Evolutionary conservation across 2,888 invertebrate genomes (phyloP), one percentile per base, ranked within the genome.

Genomic region (Masnerella sp.): DNA sequence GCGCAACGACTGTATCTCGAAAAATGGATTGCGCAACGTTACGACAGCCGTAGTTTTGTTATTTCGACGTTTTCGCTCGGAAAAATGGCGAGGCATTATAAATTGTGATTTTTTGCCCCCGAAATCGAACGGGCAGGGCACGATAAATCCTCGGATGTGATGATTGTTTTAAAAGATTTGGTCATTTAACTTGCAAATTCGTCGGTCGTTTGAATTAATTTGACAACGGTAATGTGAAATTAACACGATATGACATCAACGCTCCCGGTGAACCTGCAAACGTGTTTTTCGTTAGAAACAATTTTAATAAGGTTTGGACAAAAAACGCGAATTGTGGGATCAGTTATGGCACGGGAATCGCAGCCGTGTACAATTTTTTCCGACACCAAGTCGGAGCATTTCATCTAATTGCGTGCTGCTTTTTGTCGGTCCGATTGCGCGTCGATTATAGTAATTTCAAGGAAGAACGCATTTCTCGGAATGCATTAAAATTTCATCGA

Each of bases 191-290:
- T 58, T 67, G 18, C 42, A 68, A 51, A 68, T 58, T 59, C 20
- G 34, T 38, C 7, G 30, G 30, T 59, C 59, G 22, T 68, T 68
- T 61, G 59, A 68, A 68, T 68, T 61, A 20, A 68, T 52, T 59
- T 59, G 38, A 61, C 38, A 30, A 52, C 36, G 52, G 38, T 59
- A 43, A 30, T 30, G 38, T 18, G 15, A 25, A 28, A 52, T 30
- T 61, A 47, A 56, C 45, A 36, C 36, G 30, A 28, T 30, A 45
- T 68, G 58, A 68, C 67, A 59, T 68, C 58, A 51, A 59, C 67
- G n/a, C 22, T 42, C 67, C 38, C n/a, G 28, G 11, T 52, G 54
- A 17, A 47, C 12, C 18, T n/a, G 11, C n/a, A n/a, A n/a, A n/a
- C n/a, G n/a, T n/a, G 28, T 9, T 67, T 58, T 56, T 47, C 40